Evolutionary conservation across 2,888 invertebrate genomes (phyloP).

Genomic region (Idaea straminata): DNA sequence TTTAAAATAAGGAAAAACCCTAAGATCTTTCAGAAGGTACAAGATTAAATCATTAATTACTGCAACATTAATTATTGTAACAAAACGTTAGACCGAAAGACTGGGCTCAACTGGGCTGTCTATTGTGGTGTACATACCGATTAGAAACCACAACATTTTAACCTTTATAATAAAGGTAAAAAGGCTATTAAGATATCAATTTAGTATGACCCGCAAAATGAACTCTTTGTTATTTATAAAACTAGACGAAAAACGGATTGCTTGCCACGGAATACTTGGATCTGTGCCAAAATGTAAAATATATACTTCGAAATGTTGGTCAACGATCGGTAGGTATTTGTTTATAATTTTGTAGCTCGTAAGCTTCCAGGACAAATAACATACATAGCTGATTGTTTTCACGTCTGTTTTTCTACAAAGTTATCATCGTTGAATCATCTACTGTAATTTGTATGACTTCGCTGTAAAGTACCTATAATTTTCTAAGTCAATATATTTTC

Average conservation of each 20-base stretch:
- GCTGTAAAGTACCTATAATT: neutral
- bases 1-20: slow-evolving; percentile 22
- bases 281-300: slow-evolving; percentile 68
- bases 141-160: slow-evolving; percentile 11
- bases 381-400: slow-evolving; percentile 12
- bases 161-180: slow-evolving; percentile 30
- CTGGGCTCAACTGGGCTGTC: slow-evolving; percentile 8
- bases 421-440: slow-evolving; percentile 4
- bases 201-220: slow-evolving; percentile 43
- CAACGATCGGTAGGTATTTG: slow-evolving; percentile 60
- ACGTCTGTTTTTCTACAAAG: slow-evolving; percentile 16
- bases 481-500: neutral
- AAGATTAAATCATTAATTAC: neutral
- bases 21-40: slow-evolving; percentile 21
- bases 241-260: slow-evolving; percentile 55
- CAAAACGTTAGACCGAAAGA: neutral
- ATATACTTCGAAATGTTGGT: slow-evolving; percentile 61
- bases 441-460: slow-evolving; percentile 2
- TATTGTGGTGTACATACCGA: slow-evolving; percentile 12
- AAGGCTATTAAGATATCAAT: slow-evolving; percentile 35
- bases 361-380: slow-evolving; percentile 12
- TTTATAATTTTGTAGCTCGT: slow-evolving; percentile 45
- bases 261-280: slow-evolving; percentile 72
- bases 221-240: slow-evolving; percentile 61
- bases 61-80: neutral